Conservation (phyloP, 1,140 invertebrate genomes). For the Thalassaphorura encarpata region DNA sequence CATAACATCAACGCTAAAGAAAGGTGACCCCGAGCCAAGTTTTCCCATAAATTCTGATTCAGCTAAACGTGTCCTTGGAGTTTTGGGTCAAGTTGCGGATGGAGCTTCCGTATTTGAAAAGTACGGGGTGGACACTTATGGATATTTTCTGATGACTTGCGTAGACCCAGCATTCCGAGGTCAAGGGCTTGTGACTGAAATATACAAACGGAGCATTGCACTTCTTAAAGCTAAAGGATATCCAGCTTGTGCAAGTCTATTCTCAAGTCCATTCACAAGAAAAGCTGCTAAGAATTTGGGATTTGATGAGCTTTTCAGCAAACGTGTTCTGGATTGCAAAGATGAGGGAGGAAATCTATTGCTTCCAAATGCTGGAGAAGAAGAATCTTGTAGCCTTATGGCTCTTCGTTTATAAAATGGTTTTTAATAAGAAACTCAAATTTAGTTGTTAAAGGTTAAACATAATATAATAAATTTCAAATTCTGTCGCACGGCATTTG, state of each 20-base stretch:
- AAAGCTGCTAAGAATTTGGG: slow-evolving; percentile 10
- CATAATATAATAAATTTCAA: too few species aligned
- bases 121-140: slow-evolving; percentile 15
- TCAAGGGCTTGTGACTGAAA: slow-evolving; percentile 19
- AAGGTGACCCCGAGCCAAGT: not conserved
- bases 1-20: not conserved
- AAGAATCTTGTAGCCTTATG: slow-evolving; percentile 4
- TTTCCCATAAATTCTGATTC: not conserved
- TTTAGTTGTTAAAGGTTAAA: too few species aligned
- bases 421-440: too few species aligned
- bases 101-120: slow-evolving; percentile 10
- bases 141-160: slow-evolving; percentile 15
- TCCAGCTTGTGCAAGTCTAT: slow-evolving; percentile 5
- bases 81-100: not conserved
- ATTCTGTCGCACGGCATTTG: too few species aligned
- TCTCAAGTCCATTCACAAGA: slow-evolving; percentile 13
- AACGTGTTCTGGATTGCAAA: not conserved
- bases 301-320: slow-evolving; percentile 10
- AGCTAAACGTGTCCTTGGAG: not conserved
- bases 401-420: too few species aligned
- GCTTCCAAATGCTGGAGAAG: not conserved
- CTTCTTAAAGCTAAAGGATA: slow-evolving; percentile 8
- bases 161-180: slow-evolving; percentile 17
- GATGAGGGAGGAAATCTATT: slow-evolving; percentile 1
- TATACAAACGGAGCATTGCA: slow-evolving; percentile 20